A percentile compares a stretch with the other conserved stretches of the same genome.
Evolutionary conservation across 2,797 vertebrate species (phyloP).

Genomic region (Gila robusta): DNA sequence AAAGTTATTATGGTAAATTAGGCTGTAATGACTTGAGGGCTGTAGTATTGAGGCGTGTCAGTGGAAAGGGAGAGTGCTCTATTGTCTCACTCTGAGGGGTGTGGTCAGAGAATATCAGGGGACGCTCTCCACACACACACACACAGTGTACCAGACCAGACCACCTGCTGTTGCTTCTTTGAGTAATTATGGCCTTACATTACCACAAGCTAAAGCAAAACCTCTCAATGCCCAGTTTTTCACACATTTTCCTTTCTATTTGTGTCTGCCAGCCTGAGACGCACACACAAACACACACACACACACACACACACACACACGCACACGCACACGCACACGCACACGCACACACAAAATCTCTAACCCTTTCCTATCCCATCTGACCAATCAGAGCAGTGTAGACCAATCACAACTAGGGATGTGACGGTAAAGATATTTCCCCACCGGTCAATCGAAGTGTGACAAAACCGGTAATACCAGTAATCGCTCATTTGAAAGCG

Average conservation of each 20-base stretch:
- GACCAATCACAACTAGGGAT: too few relatives aligned
- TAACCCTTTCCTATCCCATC: too few relatives aligned
- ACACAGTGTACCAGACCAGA: not conserved
- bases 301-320: not conserved
- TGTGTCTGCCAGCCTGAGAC: not conserved
- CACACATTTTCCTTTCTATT: not conserved
- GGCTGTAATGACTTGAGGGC: not conserved
- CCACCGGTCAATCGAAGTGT: too few relatives aligned
- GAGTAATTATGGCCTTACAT: conserved; percentile 8
- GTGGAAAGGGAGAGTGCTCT: conserved; percentile 1
- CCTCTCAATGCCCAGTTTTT: not conserved
- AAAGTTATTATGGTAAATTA: not conserved
- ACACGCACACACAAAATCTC: too few relatives aligned
- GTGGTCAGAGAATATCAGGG: not conserved
- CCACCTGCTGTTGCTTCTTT: conserved; percentile 24
- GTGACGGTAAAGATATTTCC: too few relatives aligned
- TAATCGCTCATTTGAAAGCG: too few relatives aligned
- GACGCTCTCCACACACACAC: not conserved
- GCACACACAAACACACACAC: not conserved
- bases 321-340: too few relatives aligned
- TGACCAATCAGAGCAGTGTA: too few relatives aligned
- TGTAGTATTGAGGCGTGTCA: not conserved
- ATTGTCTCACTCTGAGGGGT: conserved; percentile 20
- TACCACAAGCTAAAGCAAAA: conserved; percentile 6
- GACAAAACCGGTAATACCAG: too few relatives aligned